Percentiles rank a stretch among this genome's conserved stretches.
These are phyloP conservation scores for Emydocephalus ijimae DNA, from an alignment of 2,113 vertebrate species.

Conservation along the genomic window DNA sequence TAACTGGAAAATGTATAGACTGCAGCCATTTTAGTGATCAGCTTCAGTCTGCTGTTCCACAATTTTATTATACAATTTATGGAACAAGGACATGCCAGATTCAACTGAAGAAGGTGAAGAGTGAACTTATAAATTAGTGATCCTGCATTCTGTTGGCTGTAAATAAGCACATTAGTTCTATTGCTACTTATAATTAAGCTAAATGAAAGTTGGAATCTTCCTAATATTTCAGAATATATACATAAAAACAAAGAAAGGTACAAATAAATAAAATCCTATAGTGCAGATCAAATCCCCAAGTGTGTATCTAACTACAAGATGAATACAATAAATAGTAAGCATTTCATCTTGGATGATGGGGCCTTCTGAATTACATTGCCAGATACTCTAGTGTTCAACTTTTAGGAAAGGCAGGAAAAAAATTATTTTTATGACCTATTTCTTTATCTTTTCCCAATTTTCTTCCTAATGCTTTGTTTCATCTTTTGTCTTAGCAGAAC, in stretches of 20 bases:
- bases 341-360: neutral
- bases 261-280: neutral
- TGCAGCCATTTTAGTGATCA: neutral
- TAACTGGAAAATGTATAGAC: neutral
- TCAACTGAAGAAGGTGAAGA: slow-evolving; percentile 7
- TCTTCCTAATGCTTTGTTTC: neutral
- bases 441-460: neutral
- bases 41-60: neutral
- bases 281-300: neutral
- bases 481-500: neutral
- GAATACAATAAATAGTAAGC: neutral
- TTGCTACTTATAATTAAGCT: slow-evolving; percentile 38
- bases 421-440: neutral
- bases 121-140: slow-evolving; percentile 31
- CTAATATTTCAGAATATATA: neutral
- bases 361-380: neutral
- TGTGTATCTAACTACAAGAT: neutral
- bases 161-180: slow-evolving; percentile 39
- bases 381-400: rapidly evolving
- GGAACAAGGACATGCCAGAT: slow-evolving; percentile 16
- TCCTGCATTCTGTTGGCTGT: slow-evolving; percentile 30
- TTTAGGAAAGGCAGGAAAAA: neutral
- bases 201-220: slow-evolving; percentile 37
- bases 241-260: neutral
- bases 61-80: neutral